phyloP scores from a whole-genome alignment of 2,888 invertebrate species.

The Zygaena filipendulae region DNA sequence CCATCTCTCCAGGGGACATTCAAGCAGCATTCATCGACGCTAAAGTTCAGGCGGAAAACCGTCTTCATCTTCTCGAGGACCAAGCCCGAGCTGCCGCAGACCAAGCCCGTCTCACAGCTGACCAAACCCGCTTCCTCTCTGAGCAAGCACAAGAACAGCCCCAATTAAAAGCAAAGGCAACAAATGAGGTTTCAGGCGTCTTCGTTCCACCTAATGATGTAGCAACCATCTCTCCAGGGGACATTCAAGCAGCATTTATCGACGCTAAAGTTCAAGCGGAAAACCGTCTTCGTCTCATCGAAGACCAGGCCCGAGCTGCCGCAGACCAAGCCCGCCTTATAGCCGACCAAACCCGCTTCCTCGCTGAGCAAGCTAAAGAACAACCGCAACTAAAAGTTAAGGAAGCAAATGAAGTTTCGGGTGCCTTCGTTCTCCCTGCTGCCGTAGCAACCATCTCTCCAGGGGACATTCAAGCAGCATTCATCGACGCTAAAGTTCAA shows the following conservation, averaged over 20 bases:
- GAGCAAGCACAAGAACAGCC: too few species aligned
- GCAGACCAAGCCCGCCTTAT: slow-evolving; percentile 32
- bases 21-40: slow-evolving; percentile 52
- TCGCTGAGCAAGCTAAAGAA: slow-evolving; percentile 29
- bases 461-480: slow-evolving; percentile 50
- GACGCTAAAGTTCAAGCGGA: slow-evolving; percentile 38
- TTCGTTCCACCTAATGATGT: slow-evolving; percentile 23
- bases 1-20: slow-evolving; percentile 43
- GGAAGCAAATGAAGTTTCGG: too few species aligned
- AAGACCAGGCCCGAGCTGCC: slow-evolving; percentile 19
- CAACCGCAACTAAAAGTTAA: too few species aligned
- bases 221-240: slow-evolving; percentile 41
- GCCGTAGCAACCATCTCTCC: slow-evolving; percentile 34
- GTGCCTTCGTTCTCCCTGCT: slow-evolving; percentile 23
- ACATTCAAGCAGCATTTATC: slow-evolving; percentile 49
- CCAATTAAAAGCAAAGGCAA: too few species aligned
- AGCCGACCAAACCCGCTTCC: slow-evolving; percentile 32
- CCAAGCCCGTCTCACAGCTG: slow-evolving; percentile 28
- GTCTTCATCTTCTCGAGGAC: slow-evolving; percentile 26
- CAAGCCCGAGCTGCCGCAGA: slow-evolving; percentile 23
- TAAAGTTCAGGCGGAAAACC: slow-evolving; percentile 25
- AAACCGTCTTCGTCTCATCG: slow-evolving; percentile 21
- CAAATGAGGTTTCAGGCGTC: too few species aligned
- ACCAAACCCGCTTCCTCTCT: slow-evolving; percentile 30
- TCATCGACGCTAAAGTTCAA: slow-evolving; percentile 39